Evolutionary conservation across 2,113 vertebrate species (phyloP).

Genomic region (Mus pahari): DNA sequence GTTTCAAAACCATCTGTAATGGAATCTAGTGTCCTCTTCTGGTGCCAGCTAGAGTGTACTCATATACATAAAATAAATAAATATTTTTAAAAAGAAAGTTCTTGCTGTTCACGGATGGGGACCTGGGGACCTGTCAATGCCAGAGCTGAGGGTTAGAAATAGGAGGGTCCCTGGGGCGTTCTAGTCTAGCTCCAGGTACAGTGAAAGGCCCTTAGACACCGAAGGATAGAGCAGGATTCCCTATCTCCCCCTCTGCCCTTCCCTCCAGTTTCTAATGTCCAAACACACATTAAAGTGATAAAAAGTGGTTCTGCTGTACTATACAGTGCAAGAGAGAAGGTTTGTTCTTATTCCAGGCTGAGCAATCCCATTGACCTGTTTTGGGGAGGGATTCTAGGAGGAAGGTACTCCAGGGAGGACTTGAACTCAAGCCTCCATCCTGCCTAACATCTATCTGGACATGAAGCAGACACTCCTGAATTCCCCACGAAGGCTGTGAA

Average conservation of each 20-base stretch:
- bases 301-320: background rate
- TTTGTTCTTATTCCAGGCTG: background rate
- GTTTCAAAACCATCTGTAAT: no score
- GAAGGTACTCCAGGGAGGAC: background rate
- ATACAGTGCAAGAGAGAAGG: background rate
- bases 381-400: background rate
- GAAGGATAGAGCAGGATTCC: background rate
- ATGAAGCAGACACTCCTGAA: conserved; percentile 6
- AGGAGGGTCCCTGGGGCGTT: background rate
- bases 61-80: no score
- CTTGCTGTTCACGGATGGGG: background rate
- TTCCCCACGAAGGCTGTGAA: background rate
- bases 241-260: background rate
- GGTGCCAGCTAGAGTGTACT: no score
- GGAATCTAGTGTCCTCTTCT: no score
- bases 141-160: background rate
- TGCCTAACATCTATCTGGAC: background rate
- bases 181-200: background rate
- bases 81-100: background rate
- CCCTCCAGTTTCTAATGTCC: background rate
- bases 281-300: background rate
- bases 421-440: background rate
- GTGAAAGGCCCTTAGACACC: background rate
- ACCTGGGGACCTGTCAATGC: background rate
- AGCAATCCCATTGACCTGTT: background rate